Evolutionary conservation across 2,113 vertebrate genomes (phyloP), one percentile per base, ranked within the genome.

Genomic region (Pteruthius melanotis): DNA sequence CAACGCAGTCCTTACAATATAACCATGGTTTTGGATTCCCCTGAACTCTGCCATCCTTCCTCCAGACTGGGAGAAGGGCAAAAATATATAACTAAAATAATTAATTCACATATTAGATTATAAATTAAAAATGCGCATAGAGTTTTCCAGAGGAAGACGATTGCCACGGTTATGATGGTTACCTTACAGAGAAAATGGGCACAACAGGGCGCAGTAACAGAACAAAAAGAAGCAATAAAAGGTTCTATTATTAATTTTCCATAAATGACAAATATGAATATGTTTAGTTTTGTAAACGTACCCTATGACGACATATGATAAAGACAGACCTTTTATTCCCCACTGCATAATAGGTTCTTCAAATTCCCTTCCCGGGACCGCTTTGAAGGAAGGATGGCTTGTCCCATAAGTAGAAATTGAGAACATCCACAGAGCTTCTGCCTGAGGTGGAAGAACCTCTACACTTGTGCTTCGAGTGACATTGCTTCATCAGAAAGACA

Each of bases 391-490:
- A 77, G 31, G 33, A 74, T 33, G 31, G 37, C n/a, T 57, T 15
- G 31, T n/a, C 52, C 28, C 3, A 0, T 24, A 31, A 20, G 24
- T 14, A 15, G n/a, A 79, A 87, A 56, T 10, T 1, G 6, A 91
- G 50, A 77, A 68, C 28, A 72, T 24, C 28, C 28, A 57, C 2
- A 17, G 27, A 42, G 6, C 11, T 63, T 31, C 31, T 4, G 2
- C 3, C 45, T 66, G 42, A 61, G 21, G 20, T 50, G 35, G 54
- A 87, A 71, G 74, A 40, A 90, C 5, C 35, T 37, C 56, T 53
- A 33, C 35, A 35, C 39, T 61, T 35, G 8, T 54, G 31, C 18
- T 87, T 45, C 0, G 0, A 56, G 20, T 26, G 35, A 49, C 22
- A 31, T 9, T 59, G 28, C 33, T 65, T 63, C 16, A 11, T 26